Percentiles rank a stretch among this genome's conserved stretches.
phyloP scores from a whole-genome alignment of 2,113 vertebrate species.

The Hypanus sabinus region DNA sequence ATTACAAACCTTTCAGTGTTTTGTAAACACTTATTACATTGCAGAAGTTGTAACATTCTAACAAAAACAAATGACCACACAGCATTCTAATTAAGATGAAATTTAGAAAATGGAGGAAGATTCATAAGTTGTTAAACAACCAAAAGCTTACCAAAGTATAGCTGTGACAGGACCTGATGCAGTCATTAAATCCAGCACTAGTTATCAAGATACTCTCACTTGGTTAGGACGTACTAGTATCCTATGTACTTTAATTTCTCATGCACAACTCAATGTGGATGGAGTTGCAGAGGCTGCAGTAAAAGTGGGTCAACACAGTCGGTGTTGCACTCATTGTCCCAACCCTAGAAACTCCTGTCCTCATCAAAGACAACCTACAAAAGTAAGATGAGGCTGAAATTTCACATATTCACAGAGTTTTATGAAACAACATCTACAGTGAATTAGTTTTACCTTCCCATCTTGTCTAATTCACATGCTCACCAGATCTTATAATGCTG shows the following conservation, averaged over 20 bases:
- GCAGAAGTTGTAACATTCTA: not conserved
- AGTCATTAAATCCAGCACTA: constrained; percentile 46
- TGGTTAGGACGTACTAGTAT: constrained; percentile 49
- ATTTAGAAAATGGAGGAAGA: not conserved
- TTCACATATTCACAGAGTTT: not conserved
- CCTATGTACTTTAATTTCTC: constrained; percentile 49
- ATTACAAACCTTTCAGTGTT: not conserved
- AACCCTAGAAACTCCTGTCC: constrained; percentile 41
- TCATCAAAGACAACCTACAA: constrained; percentile 41
- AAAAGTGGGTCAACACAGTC: constrained; percentile 49
- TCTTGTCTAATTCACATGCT: not conserved
- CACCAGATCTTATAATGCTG: not conserved
- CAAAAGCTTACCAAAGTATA: constrained; percentile 38
- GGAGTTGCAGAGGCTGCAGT: constrained; percentile 49
- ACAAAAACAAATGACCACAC: not conserved
- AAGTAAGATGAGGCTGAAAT: not conserved
- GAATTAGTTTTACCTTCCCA: constrained; percentile 25
- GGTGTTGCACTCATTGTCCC: constrained; percentile 45
- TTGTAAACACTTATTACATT: not conserved
- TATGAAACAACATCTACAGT: too few species aligned
- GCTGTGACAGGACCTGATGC: constrained; percentile 39
- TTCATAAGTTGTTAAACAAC: not conserved
- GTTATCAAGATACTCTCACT: constrained; percentile 49
- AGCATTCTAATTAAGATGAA: not conserved
- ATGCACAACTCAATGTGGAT: constrained; percentile 48